These are phyloP conservation scores for Cancer borealis DNA, from an alignment of 2,888 invertebrate species.

Conservation along the genomic window DNA sequence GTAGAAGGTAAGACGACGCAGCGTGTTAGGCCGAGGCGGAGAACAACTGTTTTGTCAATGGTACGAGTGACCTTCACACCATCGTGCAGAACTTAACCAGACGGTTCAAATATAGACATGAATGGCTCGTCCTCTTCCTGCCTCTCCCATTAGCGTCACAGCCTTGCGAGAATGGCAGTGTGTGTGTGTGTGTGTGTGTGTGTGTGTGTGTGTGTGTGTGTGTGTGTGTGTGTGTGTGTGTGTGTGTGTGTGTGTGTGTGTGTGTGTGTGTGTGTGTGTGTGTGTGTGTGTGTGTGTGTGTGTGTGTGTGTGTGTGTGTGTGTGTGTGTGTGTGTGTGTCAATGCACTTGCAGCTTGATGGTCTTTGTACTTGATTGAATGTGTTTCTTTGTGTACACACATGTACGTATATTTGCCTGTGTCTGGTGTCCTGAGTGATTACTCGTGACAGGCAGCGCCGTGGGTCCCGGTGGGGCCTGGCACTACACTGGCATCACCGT, in stretches of 20 bases:
- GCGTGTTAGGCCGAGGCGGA: neutral
- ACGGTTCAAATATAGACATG: slow-evolving; percentile 38
- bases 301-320: slow-evolving; percentile 53
- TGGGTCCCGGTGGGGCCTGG: neutral
- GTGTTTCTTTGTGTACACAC: neutral
- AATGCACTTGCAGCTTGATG: neutral
- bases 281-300: slow-evolving; percentile 45
- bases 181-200: neutral
- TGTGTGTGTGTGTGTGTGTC: slow-evolving; percentile 47
- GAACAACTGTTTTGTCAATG: slow-evolving; percentile 31
- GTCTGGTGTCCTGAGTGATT: neutral
- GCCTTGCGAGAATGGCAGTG: neutral
- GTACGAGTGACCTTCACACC: neutral
- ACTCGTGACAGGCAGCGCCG: neutral
- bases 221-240: slow-evolving; percentile 36
- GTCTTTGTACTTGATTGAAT: neutral
- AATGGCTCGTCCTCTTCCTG: slow-evolving; percentile 11
- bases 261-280: neutral
- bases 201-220: slow-evolving; percentile 32
- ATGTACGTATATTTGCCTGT: neutral
- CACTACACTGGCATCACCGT: neutral
- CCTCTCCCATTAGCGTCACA: slow-evolving; percentile 30
- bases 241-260: slow-evolving; percentile 4
- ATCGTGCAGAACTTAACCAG: slow-evolving; percentile 17
- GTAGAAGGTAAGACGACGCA: neutral